Evolutionary conservation across 2,113 vertebrate species (phyloP), one percentile per base, ranked within the genome.

Genomic region (Orientallactaga bullata): DNA sequence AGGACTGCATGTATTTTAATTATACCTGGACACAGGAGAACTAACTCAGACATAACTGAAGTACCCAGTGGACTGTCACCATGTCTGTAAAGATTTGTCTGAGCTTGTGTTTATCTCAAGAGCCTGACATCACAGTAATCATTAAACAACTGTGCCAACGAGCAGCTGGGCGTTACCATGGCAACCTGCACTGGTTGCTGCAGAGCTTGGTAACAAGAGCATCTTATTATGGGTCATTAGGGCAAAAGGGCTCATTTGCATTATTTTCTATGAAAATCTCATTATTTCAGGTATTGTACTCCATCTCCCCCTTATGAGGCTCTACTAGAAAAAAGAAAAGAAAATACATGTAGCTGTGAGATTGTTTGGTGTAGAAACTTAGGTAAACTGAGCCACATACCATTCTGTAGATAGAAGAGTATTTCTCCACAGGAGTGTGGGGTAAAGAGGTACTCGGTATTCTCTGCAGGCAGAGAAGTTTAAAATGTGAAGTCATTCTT

Each of bases 201-300:
- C 85, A 65, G 71, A 95, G 93, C 93, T 73, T 35, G n/a, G 93
- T 80, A 96, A 96, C 93, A 89, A 88, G 94, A 96, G 68, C 47
- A 3, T 95, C 96, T 97, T 96, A 96, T 96, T 94, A 93, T 39
- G 85, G 94, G 96, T 90, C 95, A 95, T 96, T 93, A 97, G 96
- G 94, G 93, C 88, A 95, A 96, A 95, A 92, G 85, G 85, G 71
- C 93, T 96, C 82, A 84, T 96, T 95, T 95, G 90, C 92, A 93
- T 96, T 90, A 81, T 95, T 96, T 96, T 88, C 91, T 89, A 61
- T 95, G 89, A 95, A 85, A 94, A 93, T 92, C 79, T 58, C 90
- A 77, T 96, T 95, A 95, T 96, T 95, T 95, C 91, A 72, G 92
- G 90, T 90, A 51, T 83, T 76, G 84, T 5, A 55, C 39, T 95